These are phyloP conservation scores for Streptopelia turtur DNA, from an alignment of 2,797 vertebrate species.

Conservation along the genomic window DNA sequence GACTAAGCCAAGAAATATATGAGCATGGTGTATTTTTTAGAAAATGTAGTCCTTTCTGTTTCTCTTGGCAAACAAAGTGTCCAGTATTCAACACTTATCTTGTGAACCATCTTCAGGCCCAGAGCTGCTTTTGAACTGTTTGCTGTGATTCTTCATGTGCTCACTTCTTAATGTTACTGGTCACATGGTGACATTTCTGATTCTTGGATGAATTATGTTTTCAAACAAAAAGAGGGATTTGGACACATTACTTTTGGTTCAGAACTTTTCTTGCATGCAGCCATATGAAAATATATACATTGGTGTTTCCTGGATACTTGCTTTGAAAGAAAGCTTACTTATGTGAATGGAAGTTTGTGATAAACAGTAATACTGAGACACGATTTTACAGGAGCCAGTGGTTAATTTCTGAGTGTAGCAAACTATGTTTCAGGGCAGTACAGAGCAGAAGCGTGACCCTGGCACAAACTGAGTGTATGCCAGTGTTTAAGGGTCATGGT, in stretches of 20 bases:
- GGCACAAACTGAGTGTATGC: background rate
- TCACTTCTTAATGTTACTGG: slow-evolving; percentile 6
- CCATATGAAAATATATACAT: slow-evolving; percentile 9
- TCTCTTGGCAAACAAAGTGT: slow-evolving; percentile 8
- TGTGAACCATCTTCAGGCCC: slow-evolving; percentile 17
- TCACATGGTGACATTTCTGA: slow-evolving; percentile 42
- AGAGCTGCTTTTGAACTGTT: slow-evolving; percentile 23
- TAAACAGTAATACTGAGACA: background rate
- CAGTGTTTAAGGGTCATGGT: background rate
- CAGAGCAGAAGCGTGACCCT: background rate
- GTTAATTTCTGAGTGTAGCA: background rate
- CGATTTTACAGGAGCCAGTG: background rate
- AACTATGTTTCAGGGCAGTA: background rate
- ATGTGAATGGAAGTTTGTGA: background rate
- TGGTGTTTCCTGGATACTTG: slow-evolving; percentile 8
- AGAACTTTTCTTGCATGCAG: slow-evolving; percentile 28
- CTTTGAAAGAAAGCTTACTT: slow-evolving; percentile 18
- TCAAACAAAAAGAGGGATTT: slow-evolving; percentile 47
- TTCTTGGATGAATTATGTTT: slow-evolving; percentile 50
- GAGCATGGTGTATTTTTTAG: background rate
- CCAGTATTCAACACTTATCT: background rate
- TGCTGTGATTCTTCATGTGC: slow-evolving; percentile 12
- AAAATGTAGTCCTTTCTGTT: background rate
- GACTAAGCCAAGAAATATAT: background rate
- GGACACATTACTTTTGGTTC: slow-evolving; percentile 33